phyloP scores from a whole-genome alignment of 2,113 vertebrate genomes.

The Ornithorhynchus anatinus region DNA sequence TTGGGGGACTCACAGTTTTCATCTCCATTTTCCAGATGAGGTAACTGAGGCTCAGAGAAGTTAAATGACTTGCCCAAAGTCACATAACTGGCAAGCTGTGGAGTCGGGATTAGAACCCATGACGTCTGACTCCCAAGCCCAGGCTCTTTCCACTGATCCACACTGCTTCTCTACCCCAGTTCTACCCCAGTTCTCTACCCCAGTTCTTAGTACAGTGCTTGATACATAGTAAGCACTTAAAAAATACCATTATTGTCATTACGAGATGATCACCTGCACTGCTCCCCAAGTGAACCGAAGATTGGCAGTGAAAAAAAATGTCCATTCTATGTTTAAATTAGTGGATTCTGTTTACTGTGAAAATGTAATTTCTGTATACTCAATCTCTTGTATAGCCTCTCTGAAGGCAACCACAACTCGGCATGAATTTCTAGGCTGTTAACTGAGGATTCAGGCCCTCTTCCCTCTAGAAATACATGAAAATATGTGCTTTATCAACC shows the following conservation, averaged over 20 bases:
- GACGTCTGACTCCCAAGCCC: too few species aligned
- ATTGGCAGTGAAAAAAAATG: conserved; percentile 47
- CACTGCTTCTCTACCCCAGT: too few species aligned
- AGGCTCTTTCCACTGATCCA: too few species aligned
- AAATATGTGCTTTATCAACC: conserved; percentile 38
- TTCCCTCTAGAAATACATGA: conserved; percentile 38
- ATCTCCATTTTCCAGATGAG: too few species aligned
- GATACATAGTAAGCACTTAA: background rate
- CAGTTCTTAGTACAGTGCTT: background rate
- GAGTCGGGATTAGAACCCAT: too few species aligned
- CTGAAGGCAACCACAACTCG: conserved; percentile 55
- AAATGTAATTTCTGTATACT: conserved; percentile 39
- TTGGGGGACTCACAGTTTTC: too few species aligned
- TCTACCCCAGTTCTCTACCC: too few species aligned
- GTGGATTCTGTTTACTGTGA: conserved; percentile 51
- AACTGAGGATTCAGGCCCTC: conserved; percentile 57
- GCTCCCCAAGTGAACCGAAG: conserved; percentile 29
- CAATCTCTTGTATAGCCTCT: conserved; percentile 53
- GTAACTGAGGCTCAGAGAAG: too few species aligned
- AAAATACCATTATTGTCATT: background rate
- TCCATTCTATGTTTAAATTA: conserved; percentile 48
- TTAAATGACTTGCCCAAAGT: too few species aligned
- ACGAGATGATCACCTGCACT: conserved; percentile 13
- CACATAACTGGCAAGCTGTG: too few species aligned
- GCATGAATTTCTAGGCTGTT: conserved; percentile 61